phyloP scores from a whole-genome alignment of 1,140 invertebrate genomes.

The Drosophila tropicalis region DNA sequence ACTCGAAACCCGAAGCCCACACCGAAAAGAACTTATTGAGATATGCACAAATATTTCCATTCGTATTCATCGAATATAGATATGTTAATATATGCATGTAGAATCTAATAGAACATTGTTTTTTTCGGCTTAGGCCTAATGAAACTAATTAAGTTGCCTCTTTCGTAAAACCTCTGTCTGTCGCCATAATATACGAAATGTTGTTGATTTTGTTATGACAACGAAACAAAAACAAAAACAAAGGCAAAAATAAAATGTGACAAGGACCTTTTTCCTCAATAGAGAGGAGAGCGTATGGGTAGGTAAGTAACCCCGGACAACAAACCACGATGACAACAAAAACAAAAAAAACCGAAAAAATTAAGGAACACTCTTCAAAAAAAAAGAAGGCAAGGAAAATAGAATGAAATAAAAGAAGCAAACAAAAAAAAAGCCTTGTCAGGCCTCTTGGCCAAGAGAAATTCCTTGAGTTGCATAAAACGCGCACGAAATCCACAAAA shows the following conservation, averaged over 20 bases:
- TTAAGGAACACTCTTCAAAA: constrained; percentile 13
- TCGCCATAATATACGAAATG: constrained; percentile 6
- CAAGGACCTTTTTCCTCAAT: not conserved
- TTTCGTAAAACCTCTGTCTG: too few relatives aligned
- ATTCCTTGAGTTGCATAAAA: constrained; percentile 74
- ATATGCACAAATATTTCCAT: constrained; percentile 3
- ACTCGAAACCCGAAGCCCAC: not conserved
- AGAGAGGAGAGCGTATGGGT: too few relatives aligned
- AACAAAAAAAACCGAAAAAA: constrained; percentile 12
- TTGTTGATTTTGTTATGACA: constrained; percentile 79
- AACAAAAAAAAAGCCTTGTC: constrained; percentile 52
- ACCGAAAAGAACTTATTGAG: not conserved
- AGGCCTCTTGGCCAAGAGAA: constrained; percentile 48
- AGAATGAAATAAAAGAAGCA: constrained; percentile 22
- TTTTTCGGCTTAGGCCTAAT: constrained; percentile 20
- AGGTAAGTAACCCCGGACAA: constrained; percentile 40
- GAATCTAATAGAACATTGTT: too few relatives aligned
- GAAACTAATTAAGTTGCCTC: constrained; percentile 39
- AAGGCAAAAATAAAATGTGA: constrained; percentile 20
- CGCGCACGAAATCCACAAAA: constrained; percentile 63
- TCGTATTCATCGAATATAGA: not conserved
- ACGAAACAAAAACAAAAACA: constrained; percentile 61
- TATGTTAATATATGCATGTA: not conserved
- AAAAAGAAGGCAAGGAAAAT: constrained; percentile 15
- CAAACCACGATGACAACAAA: not conserved